These are phyloP conservation scores for Heliothis subflexa DNA, from an alignment of 1,140 invertebrate genomes.

Conservation along the genomic window DNA sequence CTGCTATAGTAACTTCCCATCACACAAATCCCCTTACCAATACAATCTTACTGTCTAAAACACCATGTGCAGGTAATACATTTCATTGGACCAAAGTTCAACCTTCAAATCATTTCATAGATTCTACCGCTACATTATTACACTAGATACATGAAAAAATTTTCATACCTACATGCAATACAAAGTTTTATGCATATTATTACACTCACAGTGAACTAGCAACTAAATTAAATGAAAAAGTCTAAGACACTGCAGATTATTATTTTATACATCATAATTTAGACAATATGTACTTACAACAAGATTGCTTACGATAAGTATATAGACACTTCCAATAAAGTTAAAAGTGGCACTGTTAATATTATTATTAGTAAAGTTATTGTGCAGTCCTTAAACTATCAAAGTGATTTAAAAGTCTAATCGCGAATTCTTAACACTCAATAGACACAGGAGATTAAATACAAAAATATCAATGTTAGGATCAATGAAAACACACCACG, in stretches of 20 bases:
- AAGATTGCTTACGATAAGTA: slow-evolving; percentile 71
- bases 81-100: slow-evolving; percentile 85
- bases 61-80: slow-evolving; percentile 79
- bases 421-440: slow-evolving; percentile 63
- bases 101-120: slow-evolving; percentile 76
- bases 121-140: slow-evolving; percentile 53
- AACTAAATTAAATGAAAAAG: slow-evolving; percentile 54
- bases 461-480: slow-evolving; percentile 57
- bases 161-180: slow-evolving; percentile 47
- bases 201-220: slow-evolving; percentile 51
- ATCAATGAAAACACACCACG: slow-evolving; percentile 65
- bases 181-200: slow-evolving; percentile 43
- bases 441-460: slow-evolving; percentile 62
- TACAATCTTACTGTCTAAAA: slow-evolving; percentile 67
- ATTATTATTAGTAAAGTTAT: slow-evolving; percentile 67
- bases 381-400: slow-evolving; percentile 76
- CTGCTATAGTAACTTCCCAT: slow-evolving; percentile 26
- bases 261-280: slow-evolving; percentile 59
- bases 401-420: slow-evolving; percentile 64
- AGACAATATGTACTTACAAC: slow-evolving; percentile 60
- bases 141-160: slow-evolving; percentile 49
- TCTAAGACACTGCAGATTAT: slow-evolving; percentile 65
- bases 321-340: slow-evolving; percentile 62
- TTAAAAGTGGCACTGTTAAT: slow-evolving; percentile 78
- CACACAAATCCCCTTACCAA: slow-evolving; percentile 34